These are phyloP conservation scores for Xiphophorus hellerii DNA, from an alignment of 2,113 vertebrate genomes.

Conservation along the genomic window DNA sequence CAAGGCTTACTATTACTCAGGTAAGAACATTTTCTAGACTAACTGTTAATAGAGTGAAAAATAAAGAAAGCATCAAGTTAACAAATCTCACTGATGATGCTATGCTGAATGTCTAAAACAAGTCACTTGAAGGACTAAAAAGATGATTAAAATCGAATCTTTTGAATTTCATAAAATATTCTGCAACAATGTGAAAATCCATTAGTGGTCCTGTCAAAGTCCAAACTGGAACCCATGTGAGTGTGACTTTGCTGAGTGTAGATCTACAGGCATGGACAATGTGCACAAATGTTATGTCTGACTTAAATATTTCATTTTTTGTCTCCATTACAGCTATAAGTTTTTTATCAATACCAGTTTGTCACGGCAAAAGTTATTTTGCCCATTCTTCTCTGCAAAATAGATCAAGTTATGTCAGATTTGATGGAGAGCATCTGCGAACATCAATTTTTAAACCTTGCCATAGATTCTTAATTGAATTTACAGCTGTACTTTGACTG, in stretches of 20 bases:
- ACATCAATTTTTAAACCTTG: too few relatives aligned
- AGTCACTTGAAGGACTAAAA: slow-evolving; percentile 2
- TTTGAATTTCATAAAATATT: slow-evolving; percentile 18
- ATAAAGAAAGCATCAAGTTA: neutral
- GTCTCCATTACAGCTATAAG: too few relatives aligned
- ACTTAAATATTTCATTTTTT: neutral
- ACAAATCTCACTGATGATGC: neutral
- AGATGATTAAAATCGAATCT: slow-evolving; percentile 1
- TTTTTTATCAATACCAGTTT: too few relatives aligned
- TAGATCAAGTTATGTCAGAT: too few relatives aligned
- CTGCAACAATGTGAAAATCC: slow-evolving; percentile 5
- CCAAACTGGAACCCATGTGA: neutral
- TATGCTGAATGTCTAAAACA: slow-evolving; percentile 2
- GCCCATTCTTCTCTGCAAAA: too few relatives aligned
- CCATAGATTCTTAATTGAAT: too few relatives aligned
- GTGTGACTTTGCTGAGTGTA: neutral
- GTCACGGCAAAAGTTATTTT: too few relatives aligned
- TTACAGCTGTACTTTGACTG: too few relatives aligned
- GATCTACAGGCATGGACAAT: slow-evolving; percentile 2
- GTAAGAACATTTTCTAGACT: slow-evolving; percentile 65
- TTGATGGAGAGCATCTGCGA: too few relatives aligned
- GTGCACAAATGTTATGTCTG: neutral
- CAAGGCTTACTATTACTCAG: slow-evolving; percentile 94
- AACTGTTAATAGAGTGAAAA: neutral
- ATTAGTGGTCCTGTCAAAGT: slow-evolving; percentile 4